Evolutionary conservation across 2,888 invertebrate genomes (phyloP), one percentile per base, ranked within the genome.

Genomic region (Aelia acuminata): DNA sequence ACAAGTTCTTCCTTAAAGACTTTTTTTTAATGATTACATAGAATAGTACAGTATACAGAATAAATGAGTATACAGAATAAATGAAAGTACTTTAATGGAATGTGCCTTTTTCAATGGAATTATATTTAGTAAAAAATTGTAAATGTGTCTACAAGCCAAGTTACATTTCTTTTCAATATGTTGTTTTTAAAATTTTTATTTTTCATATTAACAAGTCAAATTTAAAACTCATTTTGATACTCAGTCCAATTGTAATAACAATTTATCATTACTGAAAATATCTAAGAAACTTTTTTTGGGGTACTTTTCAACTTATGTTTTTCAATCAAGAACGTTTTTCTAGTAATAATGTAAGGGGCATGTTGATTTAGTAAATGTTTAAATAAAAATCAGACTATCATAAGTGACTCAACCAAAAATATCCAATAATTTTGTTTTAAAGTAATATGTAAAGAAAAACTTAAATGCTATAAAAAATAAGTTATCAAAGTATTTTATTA

Each of bases 21-120:
- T n/a, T 80, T 43, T 3, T 43, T 80, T 75, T n/a, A 43, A 80
- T 80, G 80, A 80, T 80, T 80, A n/a, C 43, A 43, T 43, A 80
- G 43, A 43, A 43, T 43, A 80, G 43, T 80, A 43, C 80, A 80
- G 43, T 80, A 43, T 43, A 80, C n/a, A 80, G 11, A 11, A 80
- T 80, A 7, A 13, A 75, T 20, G 8, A 75, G 20, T 35, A 75
- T 1, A 18, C 39, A 20, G 22, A 35, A 39, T 57, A 11, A 35
- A 75, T 57, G n/a, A 70, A 70, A 22, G 18, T 18, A 35, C 63
- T 35, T 70, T 13, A 70, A 15, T 70, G 20, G 63, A 35, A 70
- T 70, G 63, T 70, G 63, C 7, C 13, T 3, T 26, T 35, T 18
- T 70, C 57, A 26, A 35, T 18, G 20, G 35, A 70, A 31, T 1